Conservation (phyloP, 1,140 invertebrate genomes). For the Drosophila ercepeae region DNA sequence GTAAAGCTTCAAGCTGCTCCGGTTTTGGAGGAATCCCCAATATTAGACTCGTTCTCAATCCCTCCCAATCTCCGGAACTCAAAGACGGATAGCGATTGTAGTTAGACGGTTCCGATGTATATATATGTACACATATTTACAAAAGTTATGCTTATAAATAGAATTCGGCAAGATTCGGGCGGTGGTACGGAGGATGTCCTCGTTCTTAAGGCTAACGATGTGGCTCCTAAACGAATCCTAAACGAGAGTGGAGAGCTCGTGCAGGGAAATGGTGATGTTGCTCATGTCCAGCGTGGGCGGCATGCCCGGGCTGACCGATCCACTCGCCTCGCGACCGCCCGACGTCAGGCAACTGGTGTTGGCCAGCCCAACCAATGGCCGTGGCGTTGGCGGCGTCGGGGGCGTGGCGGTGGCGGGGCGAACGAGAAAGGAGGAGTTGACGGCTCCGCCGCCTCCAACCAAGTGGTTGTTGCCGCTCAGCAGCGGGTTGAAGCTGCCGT, state of each 20-base stretch:
- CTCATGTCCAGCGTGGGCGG: conserved; percentile 88
- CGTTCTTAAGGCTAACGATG: conserved; percentile 2
- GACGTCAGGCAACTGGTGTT: conserved; percentile 38
- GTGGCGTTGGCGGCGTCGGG: conserved; percentile 84
- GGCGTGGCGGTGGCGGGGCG: conserved; percentile 85
- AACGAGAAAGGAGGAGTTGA: conserved; percentile 77
- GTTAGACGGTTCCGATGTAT: conserved; percentile 3
- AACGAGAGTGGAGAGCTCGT: conserved; percentile 89
- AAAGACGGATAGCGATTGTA: background rate
- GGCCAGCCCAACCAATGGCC: conserved; percentile 42
- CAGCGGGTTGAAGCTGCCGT: conserved; percentile 81
- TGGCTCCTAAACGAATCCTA: conserved; percentile 52
- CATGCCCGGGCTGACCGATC: conserved; percentile 87
- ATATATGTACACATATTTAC: conserved; percentile 72
- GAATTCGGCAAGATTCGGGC: conserved; percentile 31
- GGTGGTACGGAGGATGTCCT: conserved; percentile 58
- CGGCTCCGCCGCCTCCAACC: conserved; percentile 30
- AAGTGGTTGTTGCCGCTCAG: conserved; percentile 41
- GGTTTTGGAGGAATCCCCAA: too few relatives aligned
- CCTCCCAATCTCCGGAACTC: background rate
- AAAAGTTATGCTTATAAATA: conserved; percentile 34
- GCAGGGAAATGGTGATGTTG: conserved; percentile 87
- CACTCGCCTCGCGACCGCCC: conserved; percentile 85
- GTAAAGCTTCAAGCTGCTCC: too few relatives aligned
- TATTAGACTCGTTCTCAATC: too few relatives aligned